Evolutionary conservation across 2,797 vertebrate species (phyloP).

Genomic region (Picus viridis): DNA sequence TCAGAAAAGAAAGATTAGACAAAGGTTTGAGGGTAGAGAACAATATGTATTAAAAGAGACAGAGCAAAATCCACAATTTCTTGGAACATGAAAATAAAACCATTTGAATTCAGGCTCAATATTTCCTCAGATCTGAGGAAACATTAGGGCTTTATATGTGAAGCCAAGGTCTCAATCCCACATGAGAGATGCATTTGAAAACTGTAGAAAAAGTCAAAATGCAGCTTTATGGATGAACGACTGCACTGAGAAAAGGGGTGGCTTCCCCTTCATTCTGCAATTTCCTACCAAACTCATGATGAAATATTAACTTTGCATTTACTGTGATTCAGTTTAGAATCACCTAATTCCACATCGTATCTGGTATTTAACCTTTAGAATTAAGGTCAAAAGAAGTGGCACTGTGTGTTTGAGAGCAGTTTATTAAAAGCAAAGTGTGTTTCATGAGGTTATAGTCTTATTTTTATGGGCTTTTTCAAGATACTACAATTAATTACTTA

Average conservation of each 20-base stretch:
- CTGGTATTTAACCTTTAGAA: not conserved
- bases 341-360: not conserved
- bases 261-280: not conserved
- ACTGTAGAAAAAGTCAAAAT: not conserved
- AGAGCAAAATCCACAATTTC: not conserved
- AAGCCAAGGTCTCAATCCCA: not conserved
- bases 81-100: not conserved
- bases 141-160: not conserved
- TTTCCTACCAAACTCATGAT: not conserved
- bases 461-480: not conserved
- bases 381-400: not conserved
- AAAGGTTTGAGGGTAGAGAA: not conserved
- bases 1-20: not conserved
- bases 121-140: not conserved
- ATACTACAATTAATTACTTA: not conserved
- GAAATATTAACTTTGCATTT: not conserved
- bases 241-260: rapidly evolving
- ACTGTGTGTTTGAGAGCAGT: not conserved
- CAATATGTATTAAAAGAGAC: not conserved
- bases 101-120: not conserved
- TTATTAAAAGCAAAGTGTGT: not conserved
- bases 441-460: not conserved
- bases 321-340: not conserved
- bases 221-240: not conserved
- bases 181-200: not conserved